A percentile compares a stretch with the other conserved stretches of the same genome.
phyloP scores from a whole-genome alignment of 1,140 invertebrate species.

The Plutomurus gul region DNA sequence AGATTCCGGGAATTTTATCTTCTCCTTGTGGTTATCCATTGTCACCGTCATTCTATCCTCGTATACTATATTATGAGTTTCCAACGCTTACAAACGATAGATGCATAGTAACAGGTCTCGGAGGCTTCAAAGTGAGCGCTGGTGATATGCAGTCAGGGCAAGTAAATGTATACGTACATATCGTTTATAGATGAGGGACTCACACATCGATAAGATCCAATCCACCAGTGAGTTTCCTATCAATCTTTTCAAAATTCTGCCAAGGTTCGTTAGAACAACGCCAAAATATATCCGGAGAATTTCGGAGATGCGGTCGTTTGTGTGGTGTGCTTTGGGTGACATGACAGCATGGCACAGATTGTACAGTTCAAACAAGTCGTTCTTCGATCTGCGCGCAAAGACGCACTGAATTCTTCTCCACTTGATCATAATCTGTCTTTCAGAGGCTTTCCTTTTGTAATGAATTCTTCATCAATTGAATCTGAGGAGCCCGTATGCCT shows the following conservation, averaged over 20 bases:
- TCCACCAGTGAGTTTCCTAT: neutral
- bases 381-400: no score
- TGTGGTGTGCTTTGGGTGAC: neutral
- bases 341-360: neutral
- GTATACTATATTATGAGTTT: neutral
- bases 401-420: neutral
- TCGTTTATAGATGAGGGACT: no score
- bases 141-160: no score
- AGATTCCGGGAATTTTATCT: constrained; percentile 25
- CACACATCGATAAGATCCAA: no score
- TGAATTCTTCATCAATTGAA: neutral
- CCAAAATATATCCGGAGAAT: neutral
- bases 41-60: neutral
- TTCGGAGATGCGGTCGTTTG: neutral
- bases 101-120: neutral
- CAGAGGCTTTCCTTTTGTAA: neutral
- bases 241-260: neutral
- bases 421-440: neutral
- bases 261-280: neutral
- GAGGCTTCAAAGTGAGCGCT: no score
- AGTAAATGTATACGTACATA: no score
- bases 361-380: neutral
- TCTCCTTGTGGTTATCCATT: constrained; percentile 21
- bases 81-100: neutral
- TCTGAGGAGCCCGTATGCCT: no score